A percentile compares a stretch with the other conserved stretches of the same genome.
These are phyloP conservation scores for Stratiomys singularior DNA, from an alignment of 2,888 invertebrate species.

Conservation along the genomic window DNA sequence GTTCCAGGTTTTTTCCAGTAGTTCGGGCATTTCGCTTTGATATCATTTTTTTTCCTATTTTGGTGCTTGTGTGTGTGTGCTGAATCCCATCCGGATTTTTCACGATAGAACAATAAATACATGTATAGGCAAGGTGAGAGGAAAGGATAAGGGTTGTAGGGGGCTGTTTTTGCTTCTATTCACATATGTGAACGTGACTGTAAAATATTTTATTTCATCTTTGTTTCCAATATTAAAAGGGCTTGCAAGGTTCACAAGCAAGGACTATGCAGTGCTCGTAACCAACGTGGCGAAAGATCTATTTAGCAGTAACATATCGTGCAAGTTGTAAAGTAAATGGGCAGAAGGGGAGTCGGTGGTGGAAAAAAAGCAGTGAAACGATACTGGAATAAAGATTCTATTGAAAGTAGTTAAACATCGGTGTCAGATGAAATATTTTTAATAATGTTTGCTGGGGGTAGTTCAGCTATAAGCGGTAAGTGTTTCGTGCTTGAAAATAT, in stretches of 20 bases:
- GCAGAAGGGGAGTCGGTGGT: no score
- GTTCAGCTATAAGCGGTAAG: no score
- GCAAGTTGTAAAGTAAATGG: conserved; percentile 10
- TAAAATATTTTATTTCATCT: conserved; percentile 33
- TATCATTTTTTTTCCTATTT: background rate
- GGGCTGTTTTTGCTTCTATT: background rate
- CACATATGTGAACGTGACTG: conserved; percentile 42
- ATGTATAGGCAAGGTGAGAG: background rate
- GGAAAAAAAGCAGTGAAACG: conserved; percentile 33
- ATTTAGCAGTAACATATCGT: conserved; percentile 18
- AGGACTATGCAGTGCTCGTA: background rate
- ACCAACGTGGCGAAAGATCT: background rate
- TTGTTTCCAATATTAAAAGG: background rate
- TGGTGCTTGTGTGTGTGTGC: background rate
- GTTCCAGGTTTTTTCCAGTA: no score
- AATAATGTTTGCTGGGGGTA: no score
- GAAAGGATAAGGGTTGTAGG: background rate
- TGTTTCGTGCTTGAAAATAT: no score
- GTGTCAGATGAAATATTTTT: no score
- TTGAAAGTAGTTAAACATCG: no score
- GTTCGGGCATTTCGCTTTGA: background rate
- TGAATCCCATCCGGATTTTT: no score
- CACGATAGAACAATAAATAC: no score
- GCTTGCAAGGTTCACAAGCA: background rate
- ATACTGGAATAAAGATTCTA: conserved; percentile 18